Evolutionary conservation across 2,888 invertebrate genomes (phyloP).

Genomic region (Hydropsyche betteni): DNA sequence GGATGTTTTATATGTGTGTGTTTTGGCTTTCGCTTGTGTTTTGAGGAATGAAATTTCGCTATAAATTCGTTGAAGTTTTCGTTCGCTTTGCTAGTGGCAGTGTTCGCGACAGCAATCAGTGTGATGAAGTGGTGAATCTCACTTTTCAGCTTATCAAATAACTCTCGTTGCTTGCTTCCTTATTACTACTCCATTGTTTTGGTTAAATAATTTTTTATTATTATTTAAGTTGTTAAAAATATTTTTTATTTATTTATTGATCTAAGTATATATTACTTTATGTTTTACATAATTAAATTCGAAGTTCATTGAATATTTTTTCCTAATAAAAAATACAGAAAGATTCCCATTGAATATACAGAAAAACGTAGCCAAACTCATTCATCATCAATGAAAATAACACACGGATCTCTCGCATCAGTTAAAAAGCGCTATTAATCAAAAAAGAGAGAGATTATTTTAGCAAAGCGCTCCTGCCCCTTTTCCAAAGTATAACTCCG

Average conservation of each 20-base stretch:
- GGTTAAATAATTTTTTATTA: too few relatives aligned
- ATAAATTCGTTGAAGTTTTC: not conserved
- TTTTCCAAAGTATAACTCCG: not conserved
- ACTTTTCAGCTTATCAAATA: conserved; percentile 26
- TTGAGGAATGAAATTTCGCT: too few relatives aligned
- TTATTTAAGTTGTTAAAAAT: too few relatives aligned
- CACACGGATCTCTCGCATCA: conserved; percentile 10
- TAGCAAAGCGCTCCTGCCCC: not conserved
- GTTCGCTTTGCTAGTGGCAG: not conserved
- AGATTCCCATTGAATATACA: too few relatives aligned
- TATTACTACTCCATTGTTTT: too few relatives aligned
- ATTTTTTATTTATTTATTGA: too few relatives aligned
- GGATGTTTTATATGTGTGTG: too few relatives aligned
- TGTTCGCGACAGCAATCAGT: conserved; percentile 6
- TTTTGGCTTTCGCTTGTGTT: too few relatives aligned
- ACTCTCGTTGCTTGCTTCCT: not conserved
- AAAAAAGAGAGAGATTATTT: not conserved
- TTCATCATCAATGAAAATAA: conserved; percentile 7
- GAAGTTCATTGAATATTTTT: too few relatives aligned
- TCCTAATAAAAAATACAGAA: too few relatives aligned
- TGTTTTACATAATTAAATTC: too few relatives aligned
- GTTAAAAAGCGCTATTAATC: conserved; percentile 19
- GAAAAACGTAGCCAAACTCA: not conserved
- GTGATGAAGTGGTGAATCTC: conserved; percentile 27
- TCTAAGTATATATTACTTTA: too few relatives aligned